These are phyloP conservation scores for Cathartes aura DNA, from an alignment of 2,113 vertebrate species.

Conservation along the genomic window DNA sequence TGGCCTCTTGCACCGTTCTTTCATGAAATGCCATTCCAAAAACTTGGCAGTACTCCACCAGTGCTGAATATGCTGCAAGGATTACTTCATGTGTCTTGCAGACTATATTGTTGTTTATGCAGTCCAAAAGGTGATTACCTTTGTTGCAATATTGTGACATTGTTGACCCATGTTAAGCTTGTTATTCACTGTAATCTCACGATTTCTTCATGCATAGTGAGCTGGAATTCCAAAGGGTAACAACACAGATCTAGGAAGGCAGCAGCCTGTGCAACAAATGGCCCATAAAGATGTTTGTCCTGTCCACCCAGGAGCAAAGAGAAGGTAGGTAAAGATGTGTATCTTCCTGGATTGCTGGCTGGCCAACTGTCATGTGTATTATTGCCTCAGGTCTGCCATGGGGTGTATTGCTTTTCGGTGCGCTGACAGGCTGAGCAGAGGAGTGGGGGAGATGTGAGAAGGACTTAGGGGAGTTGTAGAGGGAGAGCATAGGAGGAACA, in stretches of 20 bases:
- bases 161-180: not conserved
- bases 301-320: not conserved
- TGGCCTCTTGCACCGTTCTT: not conserved
- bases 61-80: not conserved
- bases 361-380: not conserved
- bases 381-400: not conserved
- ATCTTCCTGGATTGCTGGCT: not conserved
- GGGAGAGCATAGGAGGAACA: not conserved
- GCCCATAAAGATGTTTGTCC: not conserved
- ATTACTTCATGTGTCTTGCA: not conserved
- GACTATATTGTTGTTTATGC: not conserved
- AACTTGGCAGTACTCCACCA: not conserved
- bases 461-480: not conserved
- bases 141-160: not conserved
- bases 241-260: not conserved
- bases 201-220: not conserved
- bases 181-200: not conserved
- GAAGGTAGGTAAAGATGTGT: not conserved
- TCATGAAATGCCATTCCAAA: not conserved
- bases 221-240: slow-evolving; percentile 34
- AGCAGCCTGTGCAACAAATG: not conserved
- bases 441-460: not conserved
- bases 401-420: not conserved
- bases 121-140: not conserved
- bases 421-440: not conserved